These are phyloP conservation scores for Cecropterus lyciades DNA, from an alignment of 1,140 invertebrate genomes.

Conservation along the genomic window DNA sequence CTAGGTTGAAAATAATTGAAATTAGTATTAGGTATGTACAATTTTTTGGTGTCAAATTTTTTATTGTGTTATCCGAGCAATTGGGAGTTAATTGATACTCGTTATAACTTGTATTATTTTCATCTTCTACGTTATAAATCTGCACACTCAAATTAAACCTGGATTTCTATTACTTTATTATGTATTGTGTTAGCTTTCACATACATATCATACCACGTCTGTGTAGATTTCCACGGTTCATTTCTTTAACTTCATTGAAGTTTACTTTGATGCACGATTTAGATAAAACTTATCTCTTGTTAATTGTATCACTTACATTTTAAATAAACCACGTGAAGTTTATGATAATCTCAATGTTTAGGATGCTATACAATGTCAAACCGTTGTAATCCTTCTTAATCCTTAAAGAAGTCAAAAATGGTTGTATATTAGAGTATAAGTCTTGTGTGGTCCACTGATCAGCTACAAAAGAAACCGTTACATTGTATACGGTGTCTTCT, in stretches of 20 bases:
- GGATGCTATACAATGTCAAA: constrained; percentile 10
- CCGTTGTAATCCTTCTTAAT: constrained; percentile 35
- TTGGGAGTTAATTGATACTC: too few relatives aligned
- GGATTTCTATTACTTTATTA: neutral
- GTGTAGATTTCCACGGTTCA: neutral
- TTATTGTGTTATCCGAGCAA: neutral
- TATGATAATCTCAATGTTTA: constrained; percentile 5
- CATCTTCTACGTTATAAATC: neutral
- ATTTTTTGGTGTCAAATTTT: neutral
- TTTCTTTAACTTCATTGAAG: neutral
- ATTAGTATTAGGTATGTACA: neutral
- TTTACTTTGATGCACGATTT: constrained; percentile 1
- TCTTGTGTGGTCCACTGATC: constrained; percentile 44
- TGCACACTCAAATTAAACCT: neutral
- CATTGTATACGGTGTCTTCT: constrained; percentile 13
- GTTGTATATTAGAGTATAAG: neutral
- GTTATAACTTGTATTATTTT: neutral
- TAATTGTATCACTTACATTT: neutral
- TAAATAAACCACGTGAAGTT: constrained; percentile 4
- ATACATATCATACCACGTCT: neutral
- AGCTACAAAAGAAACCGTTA: constrained; percentile 29
- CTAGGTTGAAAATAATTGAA: neutral
- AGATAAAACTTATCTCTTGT: constrained; percentile 16
- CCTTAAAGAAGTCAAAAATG: neutral
- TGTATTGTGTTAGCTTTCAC: neutral